Percentiles rank a stretch among this genome's conserved stretches.
Evolutionary conservation across 2,888 invertebrate genomes (phyloP).

Genomic region (Platycheirus rosarum): DNA sequence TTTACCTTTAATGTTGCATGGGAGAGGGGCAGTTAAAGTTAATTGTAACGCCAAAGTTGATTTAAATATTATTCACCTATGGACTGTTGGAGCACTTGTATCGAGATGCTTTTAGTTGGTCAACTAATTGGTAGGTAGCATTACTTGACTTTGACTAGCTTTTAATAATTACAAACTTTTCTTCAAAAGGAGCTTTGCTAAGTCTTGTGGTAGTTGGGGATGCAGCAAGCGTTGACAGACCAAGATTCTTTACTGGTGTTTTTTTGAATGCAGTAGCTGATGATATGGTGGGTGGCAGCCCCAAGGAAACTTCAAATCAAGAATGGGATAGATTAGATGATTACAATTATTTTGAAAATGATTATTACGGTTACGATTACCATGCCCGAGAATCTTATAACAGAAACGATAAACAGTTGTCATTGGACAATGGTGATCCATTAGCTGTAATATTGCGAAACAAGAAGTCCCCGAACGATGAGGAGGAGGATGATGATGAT

Average conservation of each 20-base stretch:
- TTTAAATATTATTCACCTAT: constrained; percentile 40
- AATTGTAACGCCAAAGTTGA: background rate
- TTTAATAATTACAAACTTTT: background rate
- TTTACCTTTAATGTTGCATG: constrained; percentile 9
- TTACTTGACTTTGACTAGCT: constrained; percentile 5
- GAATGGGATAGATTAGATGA: constrained; percentile 39
- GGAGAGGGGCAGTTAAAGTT: constrained; percentile 19
- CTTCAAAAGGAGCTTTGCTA: constrained; percentile 29
- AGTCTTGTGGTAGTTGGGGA: constrained; percentile 16
- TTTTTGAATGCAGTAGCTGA: constrained; percentile 39
- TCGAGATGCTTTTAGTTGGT: constrained; percentile 45
- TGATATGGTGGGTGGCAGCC: constrained; percentile 27
- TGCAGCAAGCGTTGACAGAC: constrained; percentile 41
- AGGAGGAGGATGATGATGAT: background rate
- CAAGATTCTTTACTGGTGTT: constrained; percentile 13
- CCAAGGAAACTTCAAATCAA: constrained; percentile 14
- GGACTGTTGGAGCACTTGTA: constrained; percentile 38
- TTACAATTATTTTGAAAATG: constrained; percentile 13
- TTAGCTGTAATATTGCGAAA: constrained; percentile 3
- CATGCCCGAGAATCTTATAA: background rate
- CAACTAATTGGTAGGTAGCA: constrained; percentile 44
- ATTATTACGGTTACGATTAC: background rate
- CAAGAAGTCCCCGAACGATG: background rate
- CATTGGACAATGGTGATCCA: background rate
- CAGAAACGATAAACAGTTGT: background rate